Conservation (phyloP, 2,888 invertebrate species). For the Pimpla rufipes region DNA sequence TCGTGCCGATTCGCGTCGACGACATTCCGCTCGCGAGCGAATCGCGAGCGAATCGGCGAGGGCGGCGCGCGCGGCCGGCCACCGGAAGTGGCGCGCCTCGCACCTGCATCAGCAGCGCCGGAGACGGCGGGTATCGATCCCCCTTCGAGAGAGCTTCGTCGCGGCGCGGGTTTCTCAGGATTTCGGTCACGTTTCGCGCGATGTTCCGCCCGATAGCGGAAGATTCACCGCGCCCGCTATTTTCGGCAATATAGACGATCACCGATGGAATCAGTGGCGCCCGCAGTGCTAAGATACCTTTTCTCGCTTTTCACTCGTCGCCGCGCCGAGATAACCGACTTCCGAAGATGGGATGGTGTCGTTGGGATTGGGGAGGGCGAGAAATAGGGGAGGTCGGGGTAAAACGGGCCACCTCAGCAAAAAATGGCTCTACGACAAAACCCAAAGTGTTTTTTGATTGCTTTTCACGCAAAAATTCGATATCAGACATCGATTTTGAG, state of each 20-base stretch:
- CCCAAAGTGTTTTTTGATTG: too few species aligned
- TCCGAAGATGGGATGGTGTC: not conserved
- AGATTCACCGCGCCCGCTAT: conserved; percentile 19
- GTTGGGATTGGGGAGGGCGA: not conserved
- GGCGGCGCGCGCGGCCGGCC: conserved; percentile 3
- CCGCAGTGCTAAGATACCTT: conserved; percentile 23
- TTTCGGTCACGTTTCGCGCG: conserved; percentile 62
- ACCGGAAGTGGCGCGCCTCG: conserved; percentile 60
- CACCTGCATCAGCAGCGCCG: conserved; percentile 54
- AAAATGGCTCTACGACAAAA: too few species aligned
- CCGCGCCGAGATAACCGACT: not conserved
- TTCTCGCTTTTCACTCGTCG: not conserved
- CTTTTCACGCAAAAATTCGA: too few species aligned
- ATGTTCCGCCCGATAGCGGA: conserved; percentile 50
- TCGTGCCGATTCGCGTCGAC: not conserved
- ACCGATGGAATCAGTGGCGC: conserved; percentile 39
- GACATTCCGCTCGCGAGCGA: not conserved
- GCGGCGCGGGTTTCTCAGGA: conserved; percentile 45
- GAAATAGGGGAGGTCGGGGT: too few species aligned
- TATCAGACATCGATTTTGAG: too few species aligned
- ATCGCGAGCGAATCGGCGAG: conserved; percentile 13
- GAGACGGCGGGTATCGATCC: conserved; percentile 50
- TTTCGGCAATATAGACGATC: conserved; percentile 23
- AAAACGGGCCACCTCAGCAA: too few species aligned
- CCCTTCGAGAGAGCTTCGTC: conserved; percentile 40